phyloP scores from a whole-genome alignment of 2,888 invertebrate species.

The Heteropelma amictum region DNA sequence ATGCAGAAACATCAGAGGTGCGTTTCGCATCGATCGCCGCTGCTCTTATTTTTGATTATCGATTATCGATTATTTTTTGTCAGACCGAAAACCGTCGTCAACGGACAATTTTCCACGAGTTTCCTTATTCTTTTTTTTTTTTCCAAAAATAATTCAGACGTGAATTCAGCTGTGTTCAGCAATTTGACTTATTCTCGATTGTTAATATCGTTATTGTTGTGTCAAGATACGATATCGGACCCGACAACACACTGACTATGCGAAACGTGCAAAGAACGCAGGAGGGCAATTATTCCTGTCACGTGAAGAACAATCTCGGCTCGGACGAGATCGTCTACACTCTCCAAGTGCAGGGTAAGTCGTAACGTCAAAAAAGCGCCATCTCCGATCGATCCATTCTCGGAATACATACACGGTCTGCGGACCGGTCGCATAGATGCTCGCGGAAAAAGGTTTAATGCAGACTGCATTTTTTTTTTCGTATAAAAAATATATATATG shows the following conservation, averaged over 20 bases:
- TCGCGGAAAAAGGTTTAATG: neutral
- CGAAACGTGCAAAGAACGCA: constrained; percentile 79
- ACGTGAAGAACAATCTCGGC: constrained; percentile 79
- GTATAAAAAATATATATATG: neutral
- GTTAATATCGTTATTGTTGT: constrained; percentile 17
- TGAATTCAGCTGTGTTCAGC: too few species aligned
- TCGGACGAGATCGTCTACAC: constrained; percentile 80
- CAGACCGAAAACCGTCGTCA: too few species aligned
- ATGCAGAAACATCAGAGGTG: constrained; percentile 72
- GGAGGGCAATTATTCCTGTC: constrained; percentile 81
- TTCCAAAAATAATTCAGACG: neutral
- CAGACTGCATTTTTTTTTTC: neutral
- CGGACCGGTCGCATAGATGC: neutral
- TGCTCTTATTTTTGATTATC: neutral
- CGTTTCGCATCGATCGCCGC: constrained; percentile 25
- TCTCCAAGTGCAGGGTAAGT: constrained; percentile 80
- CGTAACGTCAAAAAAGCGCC: neutral
- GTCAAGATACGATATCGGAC: constrained; percentile 76
- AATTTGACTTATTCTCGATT: neutral
- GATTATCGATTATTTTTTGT: too few species aligned
- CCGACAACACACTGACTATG: constrained; percentile 79
- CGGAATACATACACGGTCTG: too few species aligned
- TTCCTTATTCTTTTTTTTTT: neutral
- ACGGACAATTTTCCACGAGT: too few species aligned
- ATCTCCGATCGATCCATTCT: constrained; percentile 41